Percentiles rank a stretch among this genome's conserved stretches.
These are phyloP conservation scores for Erpornis zantholeuca DNA, from an alignment of 2,113 vertebrate genomes.

Conservation along the genomic window DNA sequence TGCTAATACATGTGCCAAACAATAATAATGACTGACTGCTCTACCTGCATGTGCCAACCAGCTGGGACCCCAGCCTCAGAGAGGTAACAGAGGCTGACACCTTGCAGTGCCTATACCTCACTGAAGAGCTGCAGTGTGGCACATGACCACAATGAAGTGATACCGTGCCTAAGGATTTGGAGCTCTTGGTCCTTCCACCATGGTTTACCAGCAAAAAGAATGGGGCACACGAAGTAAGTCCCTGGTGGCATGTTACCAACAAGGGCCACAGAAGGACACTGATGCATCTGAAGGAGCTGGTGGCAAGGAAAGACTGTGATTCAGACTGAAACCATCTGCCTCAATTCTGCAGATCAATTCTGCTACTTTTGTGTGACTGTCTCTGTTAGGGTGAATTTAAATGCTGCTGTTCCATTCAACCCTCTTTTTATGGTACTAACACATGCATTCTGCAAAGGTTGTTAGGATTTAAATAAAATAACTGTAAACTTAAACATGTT, in stretches of 20 bases:
- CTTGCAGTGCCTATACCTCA: fast-evolving
- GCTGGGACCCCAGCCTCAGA: not conserved
- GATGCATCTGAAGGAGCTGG: not conserved
- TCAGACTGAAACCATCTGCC: not conserved
- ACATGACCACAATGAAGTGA: fast-evolving
- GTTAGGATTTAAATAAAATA: not conserved
- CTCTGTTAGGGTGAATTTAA: not conserved
- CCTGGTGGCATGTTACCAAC: not conserved
- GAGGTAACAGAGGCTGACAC: not conserved
- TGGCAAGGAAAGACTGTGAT: fast-evolving
- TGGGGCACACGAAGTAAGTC: not conserved
- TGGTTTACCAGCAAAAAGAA: not conserved
- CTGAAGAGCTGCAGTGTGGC: not conserved
- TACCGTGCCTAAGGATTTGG: fast-evolving
- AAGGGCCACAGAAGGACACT: not conserved
- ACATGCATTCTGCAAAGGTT: not conserved
- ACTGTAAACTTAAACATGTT: not conserved
- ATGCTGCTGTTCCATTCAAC: not conserved
- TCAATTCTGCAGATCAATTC: not conserved
- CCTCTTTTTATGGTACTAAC: not conserved
- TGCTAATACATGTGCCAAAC: fast-evolving
- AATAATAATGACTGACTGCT: not conserved
- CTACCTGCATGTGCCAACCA: not conserved
- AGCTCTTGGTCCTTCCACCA: not conserved
- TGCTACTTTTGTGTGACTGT: not conserved